These are phyloP conservation scores for Parnassius mnemosyne DNA, from an alignment of 2,888 invertebrate genomes.

Conservation along the genomic window DNA sequence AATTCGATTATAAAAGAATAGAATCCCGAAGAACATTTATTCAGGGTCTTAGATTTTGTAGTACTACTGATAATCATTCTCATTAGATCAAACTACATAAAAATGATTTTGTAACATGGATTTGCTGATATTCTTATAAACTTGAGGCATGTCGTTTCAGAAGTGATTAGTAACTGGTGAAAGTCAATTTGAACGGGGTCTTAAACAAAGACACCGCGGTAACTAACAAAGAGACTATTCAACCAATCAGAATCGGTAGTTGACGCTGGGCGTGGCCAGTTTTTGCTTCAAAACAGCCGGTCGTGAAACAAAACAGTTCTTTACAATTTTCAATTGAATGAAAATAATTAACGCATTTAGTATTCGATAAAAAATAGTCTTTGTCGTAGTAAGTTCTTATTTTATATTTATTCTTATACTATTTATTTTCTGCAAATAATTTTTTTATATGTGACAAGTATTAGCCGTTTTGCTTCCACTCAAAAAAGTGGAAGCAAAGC, in stretches of 20 bases:
- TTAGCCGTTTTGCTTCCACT: too few species aligned
- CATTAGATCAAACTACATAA: too few species aligned
- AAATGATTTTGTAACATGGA: too few species aligned
- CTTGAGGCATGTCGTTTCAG: neutral
- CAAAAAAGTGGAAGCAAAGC: too few species aligned
- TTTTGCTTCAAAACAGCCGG: slow-evolving; percentile 55
- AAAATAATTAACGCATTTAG: slow-evolving; percentile 65
- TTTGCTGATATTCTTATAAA: too few species aligned
- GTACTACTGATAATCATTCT: too few species aligned
- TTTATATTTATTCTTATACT: too few species aligned
- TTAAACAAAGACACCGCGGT: slow-evolving; percentile 60
- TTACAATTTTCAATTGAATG: slow-evolving; percentile 61
- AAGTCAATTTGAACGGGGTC: slow-evolving; percentile 58
- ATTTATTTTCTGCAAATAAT: too few species aligned
- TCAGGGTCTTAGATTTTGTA: too few species aligned
- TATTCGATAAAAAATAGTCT: slow-evolving; percentile 32
- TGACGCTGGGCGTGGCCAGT: slow-evolving; percentile 63
- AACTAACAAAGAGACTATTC: slow-evolving; percentile 60
- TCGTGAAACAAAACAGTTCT: slow-evolving; percentile 58
- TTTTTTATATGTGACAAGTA: too few species aligned
- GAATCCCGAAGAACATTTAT: too few species aligned
- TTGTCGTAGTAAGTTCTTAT: neutral
- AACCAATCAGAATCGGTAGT: slow-evolving; percentile 63
- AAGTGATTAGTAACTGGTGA: slow-evolving; percentile 26
- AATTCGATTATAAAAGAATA: too few species aligned